Base-by-base conservation (phyloP, 2,797 vertebrate genomes). In the Cygnus olor region DNA sequence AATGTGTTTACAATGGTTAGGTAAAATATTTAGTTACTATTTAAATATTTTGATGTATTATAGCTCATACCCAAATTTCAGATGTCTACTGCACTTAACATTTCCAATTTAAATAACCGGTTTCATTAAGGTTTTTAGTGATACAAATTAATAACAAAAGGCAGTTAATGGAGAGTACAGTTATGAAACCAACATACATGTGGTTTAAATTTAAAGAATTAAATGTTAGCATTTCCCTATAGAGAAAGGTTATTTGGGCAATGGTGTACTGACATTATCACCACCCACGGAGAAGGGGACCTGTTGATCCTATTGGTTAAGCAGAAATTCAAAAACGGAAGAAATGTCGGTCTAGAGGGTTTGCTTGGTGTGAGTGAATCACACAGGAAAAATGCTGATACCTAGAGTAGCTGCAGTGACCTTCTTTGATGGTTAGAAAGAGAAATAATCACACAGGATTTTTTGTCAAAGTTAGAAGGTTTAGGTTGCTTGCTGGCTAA, bases 221-320 rank as follows among this genome's bases (percentile, higher is more conserved):
- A 93, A 95, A 97, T 94, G 84, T 94, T 95, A 95, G 57, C 71
- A 80, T 95, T 93, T 97, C 90, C 92, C 90, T 80, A 80, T 95
- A 90, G 95, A 77, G 81, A 89, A 83, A 87, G 88, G 71, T 95
- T 92, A 71, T 90, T 92, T 97, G 92, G 83, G 86, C 68, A 82
- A 74, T 77, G 81, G 53, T 90, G 66, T 77, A 85, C 84, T 85
- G 88, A 90, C 93, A 95, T 96, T 95, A 93, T 94, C 93, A 87
- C 90, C 90, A 95, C 90, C 94, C 95, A 95, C 90, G 9, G 90
- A 94, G 93, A 85, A 82, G 61, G 57, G 44, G 68, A 90, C 88
- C 81, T 93, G 84, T 89, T 93, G 92, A 82, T 93, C 71, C 56
- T 82, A 36, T 60, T 90, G 84, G 84, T 89, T 94, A 85, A 87